Conservation (phyloP, 2,888 invertebrate species). For the Ashinkailepas kermadecensis region DNA sequence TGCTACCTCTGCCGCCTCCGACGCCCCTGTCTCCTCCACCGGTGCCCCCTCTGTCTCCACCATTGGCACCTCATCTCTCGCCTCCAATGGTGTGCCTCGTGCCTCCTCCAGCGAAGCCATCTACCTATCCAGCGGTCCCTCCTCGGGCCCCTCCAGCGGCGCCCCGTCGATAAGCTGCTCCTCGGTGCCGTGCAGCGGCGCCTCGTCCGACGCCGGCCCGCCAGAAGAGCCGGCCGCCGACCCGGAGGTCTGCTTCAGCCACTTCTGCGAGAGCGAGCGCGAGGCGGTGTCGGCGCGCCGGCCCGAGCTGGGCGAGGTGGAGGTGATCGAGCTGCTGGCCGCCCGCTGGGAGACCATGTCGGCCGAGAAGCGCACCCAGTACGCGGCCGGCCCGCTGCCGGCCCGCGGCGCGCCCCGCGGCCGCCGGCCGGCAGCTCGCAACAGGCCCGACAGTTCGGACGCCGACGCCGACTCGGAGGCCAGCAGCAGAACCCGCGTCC, state of each 20-base stretch:
- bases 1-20: background rate
- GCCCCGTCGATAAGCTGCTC: no score
- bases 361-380: slow-evolving; percentile 54
- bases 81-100: no score
- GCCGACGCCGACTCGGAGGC: slow-evolving; percentile 13
- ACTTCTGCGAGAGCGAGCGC: slow-evolving; percentile 16
- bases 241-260: background rate
- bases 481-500: background rate
- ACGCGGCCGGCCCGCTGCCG: slow-evolving; percentile 63
- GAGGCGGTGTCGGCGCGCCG: background rate
- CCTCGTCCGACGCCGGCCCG: background rate
- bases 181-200: no score
- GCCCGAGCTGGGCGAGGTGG: slow-evolving; percentile 17
- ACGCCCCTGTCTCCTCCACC: background rate
- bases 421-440: background rate
- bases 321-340: slow-evolving; percentile 20
- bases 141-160: no score
- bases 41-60: background rate
- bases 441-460: background rate
- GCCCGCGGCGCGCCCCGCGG: slow-evolving; percentile 44
- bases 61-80: no score
- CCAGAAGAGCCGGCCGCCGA: background rate
- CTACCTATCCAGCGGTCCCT: no score
- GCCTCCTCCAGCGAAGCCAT: no score
- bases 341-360: background rate